Evolutionary conservation across 2,797 vertebrate species (phyloP).

Genomic region (Bufotes viridis): DNA sequence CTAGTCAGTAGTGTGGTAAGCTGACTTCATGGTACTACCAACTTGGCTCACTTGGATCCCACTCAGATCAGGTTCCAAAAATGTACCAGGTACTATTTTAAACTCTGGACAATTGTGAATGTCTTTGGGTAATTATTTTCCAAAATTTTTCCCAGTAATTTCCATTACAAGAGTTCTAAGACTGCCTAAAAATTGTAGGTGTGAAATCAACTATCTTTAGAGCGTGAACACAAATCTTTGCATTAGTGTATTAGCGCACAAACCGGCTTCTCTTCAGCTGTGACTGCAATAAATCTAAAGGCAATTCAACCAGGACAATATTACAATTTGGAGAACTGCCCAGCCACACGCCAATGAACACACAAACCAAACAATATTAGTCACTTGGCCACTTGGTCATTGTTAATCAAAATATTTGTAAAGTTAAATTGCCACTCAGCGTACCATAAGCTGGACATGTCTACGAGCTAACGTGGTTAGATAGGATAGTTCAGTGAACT

Average conservation of each 20-base stretch:
- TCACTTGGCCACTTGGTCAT: neutral
- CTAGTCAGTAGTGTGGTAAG: no score
- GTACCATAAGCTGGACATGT: neutral
- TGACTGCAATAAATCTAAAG: conserved; percentile 34
- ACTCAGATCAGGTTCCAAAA: no score
- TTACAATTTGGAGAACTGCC: conserved; percentile 32
- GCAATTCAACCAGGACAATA: neutral
- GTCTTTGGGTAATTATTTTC: neutral
- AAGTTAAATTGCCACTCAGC: neutral
- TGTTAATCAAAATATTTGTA: conserved; percentile 10
- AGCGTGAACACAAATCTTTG: neutral
- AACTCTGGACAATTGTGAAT: neutral
- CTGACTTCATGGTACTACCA: no score
- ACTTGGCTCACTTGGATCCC: no score
- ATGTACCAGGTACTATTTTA: no score
- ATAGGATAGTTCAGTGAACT: neutral
- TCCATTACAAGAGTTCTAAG: neutral
- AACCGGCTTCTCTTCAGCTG: neutral
- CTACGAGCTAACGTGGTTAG: neutral
- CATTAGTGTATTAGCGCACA: neutral
- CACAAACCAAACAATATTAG: conserved; percentile 15
- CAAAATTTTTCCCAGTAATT: neutral
- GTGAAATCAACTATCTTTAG: neutral
- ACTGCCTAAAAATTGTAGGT: neutral
- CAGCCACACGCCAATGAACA: conserved; percentile 36